Conservation (phyloP, 1,140 invertebrate genomes). For the Anastatus disparis region DNA sequence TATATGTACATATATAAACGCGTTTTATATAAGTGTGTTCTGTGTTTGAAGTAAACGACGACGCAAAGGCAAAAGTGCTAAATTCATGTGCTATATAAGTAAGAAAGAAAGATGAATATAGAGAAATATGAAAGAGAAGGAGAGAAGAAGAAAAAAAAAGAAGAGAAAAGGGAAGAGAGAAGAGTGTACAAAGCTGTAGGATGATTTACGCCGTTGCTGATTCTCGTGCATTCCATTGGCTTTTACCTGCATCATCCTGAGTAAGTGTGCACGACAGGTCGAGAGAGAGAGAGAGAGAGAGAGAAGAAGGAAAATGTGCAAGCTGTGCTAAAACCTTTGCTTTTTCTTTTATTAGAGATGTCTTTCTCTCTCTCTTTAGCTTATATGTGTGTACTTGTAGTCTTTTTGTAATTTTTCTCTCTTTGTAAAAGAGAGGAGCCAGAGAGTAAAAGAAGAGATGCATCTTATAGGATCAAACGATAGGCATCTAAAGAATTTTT, state of each 20-base stretch:
- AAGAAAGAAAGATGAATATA: too few species aligned
- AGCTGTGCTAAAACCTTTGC: too few species aligned
- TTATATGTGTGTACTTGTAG: too few species aligned
- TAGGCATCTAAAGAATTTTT: background rate
- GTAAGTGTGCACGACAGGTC: background rate
- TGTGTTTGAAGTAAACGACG: slow-evolving; percentile 12
- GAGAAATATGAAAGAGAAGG: background rate
- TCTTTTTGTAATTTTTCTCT: too few species aligned
- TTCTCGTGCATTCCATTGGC: slow-evolving; percentile 36
- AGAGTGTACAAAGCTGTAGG: background rate
- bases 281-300: background rate
- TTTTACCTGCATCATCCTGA: slow-evolving; percentile 3
- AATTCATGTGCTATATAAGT: slow-evolving; percentile 13
- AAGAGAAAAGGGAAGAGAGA: slow-evolving; percentile 11
- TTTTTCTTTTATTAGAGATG: too few species aligned
- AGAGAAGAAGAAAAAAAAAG: slow-evolving; percentile 8
- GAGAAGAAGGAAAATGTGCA: too few species aligned
- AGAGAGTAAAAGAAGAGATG: too few species aligned
- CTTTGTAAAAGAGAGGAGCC: too few species aligned
- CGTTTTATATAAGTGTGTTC: too few species aligned
- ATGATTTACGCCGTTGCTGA: slow-evolving; percentile 46
- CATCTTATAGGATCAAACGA: background rate
- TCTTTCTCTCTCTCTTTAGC: too few species aligned
- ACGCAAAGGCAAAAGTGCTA: background rate
- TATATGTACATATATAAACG: too few species aligned